These are phyloP conservation scores for Phoebastria nigripes DNA, from an alignment of 2,797 vertebrate genomes.

Conservation along the genomic window DNA sequence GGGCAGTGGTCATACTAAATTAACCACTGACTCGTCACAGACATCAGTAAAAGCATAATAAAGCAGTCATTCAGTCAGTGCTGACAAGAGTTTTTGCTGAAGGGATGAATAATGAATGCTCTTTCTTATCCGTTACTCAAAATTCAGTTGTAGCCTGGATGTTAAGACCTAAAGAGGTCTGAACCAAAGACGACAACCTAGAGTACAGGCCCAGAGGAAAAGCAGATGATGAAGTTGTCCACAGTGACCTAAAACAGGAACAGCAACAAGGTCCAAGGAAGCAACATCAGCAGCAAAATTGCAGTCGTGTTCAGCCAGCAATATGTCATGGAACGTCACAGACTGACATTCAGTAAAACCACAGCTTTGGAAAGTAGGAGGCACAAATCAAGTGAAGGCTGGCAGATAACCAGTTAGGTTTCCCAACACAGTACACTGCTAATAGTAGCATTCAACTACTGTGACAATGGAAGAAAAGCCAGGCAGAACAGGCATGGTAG, in stretches of 20 bases:
- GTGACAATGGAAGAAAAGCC: neutral
- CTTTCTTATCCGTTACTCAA: neutral
- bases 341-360: neutral
- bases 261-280: neutral
- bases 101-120: neutral
- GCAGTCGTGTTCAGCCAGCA: neutral
- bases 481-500: neutral
- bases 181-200: neutral
- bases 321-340: neutral
- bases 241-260: neutral
- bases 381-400: neutral
- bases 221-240: neutral
- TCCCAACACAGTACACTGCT: neutral
- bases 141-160: neutral
- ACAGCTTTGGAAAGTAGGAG: neutral
- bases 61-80: neutral
- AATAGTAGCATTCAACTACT: neutral
- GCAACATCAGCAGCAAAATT: neutral
- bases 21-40: neutral
- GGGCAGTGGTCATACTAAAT: neutral
- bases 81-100: neutral
- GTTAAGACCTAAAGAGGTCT: neutral
- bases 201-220: neutral
- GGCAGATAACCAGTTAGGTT: neutral
- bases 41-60: neutral